Evolutionary conservation across 2,888 invertebrate species (phyloP).

Genomic region (Hedychridium roseum): DNA sequence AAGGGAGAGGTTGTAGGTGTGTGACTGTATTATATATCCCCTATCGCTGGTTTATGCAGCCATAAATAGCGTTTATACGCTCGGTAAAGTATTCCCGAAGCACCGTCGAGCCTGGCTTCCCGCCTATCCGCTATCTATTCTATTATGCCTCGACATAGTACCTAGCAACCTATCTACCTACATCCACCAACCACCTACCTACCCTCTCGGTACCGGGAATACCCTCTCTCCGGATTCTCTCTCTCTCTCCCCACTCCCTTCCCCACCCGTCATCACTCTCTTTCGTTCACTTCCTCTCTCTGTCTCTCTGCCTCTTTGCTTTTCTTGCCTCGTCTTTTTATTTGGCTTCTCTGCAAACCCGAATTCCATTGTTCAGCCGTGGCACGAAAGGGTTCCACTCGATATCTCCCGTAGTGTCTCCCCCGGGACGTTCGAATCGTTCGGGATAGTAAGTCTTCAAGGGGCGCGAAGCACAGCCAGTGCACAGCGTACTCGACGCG

Average conservation of each 20-base stretch:
- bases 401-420: too few species aligned
- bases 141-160: constrained; percentile 55
- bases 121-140: constrained; percentile 56
- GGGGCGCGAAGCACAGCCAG: too few species aligned
- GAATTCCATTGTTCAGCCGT: constrained; percentile 30
- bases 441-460: too few species aligned
- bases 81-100: constrained; percentile 57
- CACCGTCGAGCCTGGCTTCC: constrained; percentile 46
- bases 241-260: constrained; percentile 23
- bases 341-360: constrained; percentile 14
- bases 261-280: constrained; percentile 10
- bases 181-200: constrained; percentile 22
- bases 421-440: too few species aligned
- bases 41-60: constrained; percentile 59
- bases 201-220: constrained; percentile 8
- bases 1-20: constrained; percentile 37
- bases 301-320: constrained; percentile 4
- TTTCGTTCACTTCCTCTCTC: constrained; percentile 26
- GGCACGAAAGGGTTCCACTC: constrained; percentile 33
- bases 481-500: too few species aligned
- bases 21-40: constrained; percentile 55
- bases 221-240: constrained; percentile 24
- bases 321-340: too few species aligned
- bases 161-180: too few species aligned
- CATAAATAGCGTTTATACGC: constrained; percentile 61